phyloP scores from a whole-genome alignment of 2,797 vertebrate genomes.

The Diplodus sargus region DNA sequence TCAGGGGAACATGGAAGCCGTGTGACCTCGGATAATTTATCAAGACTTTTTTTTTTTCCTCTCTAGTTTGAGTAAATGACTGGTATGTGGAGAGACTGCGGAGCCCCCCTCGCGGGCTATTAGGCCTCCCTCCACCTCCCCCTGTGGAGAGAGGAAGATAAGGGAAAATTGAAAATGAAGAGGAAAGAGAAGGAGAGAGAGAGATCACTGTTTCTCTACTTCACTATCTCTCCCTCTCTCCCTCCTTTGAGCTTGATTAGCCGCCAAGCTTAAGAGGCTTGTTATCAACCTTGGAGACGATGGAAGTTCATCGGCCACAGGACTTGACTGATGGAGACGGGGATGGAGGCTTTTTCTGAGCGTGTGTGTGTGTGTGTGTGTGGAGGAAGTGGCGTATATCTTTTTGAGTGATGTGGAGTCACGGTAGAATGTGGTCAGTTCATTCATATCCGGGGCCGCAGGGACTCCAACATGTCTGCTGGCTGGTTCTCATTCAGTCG shows the following conservation, averaged over 20 bases:
- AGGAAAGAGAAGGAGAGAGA: constrained; percentile 62
- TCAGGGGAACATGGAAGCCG: constrained; percentile 70
- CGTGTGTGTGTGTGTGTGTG: constrained; percentile 23
- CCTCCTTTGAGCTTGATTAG: constrained; percentile 81
- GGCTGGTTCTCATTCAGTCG: constrained; percentile 51
- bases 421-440: constrained; percentile 72
- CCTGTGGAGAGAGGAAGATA: constrained; percentile 79
- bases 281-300: constrained; percentile 81
- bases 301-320: constrained; percentile 77
- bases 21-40: constrained; percentile 75
- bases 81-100: constrained; percentile 75
- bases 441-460: constrained; percentile 54
- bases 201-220: constrained; percentile 69
- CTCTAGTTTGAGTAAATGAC: constrained; percentile 69
- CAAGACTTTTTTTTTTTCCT: constrained; percentile 34
- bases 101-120: constrained; percentile 67
- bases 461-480: constrained; percentile 76
- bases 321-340: constrained; percentile 72
- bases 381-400: constrained; percentile 72
- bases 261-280: constrained; percentile 78
- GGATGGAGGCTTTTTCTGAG: constrained; percentile 51
- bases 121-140: constrained; percentile 75
- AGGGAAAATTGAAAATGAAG: constrained; percentile 80
- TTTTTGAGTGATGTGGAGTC: constrained; percentile 78
- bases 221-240: constrained; percentile 70